A percentile compares a stretch with the other conserved stretches of the same genome.
Evolutionary conservation across 2,888 invertebrate genomes (phyloP).

Genomic region (Caenorhabditis becei): DNA sequence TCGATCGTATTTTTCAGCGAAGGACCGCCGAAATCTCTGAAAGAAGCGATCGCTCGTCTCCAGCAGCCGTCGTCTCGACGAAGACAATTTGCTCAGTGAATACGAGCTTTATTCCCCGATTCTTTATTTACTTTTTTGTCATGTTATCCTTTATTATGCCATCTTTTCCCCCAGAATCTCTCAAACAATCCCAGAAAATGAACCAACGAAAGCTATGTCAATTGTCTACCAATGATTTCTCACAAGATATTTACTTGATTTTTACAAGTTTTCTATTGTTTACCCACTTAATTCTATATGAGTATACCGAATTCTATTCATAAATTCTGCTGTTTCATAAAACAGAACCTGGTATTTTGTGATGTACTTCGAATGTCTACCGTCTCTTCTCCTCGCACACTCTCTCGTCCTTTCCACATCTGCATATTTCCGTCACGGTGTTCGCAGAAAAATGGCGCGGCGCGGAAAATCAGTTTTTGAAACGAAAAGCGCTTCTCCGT

Average conservation of each 20-base stretch:
- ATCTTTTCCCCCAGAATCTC: too few relatives aligned
- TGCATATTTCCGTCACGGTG: slow-evolving; percentile 6
- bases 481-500: neutral
- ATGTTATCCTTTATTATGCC: neutral
- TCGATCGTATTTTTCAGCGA: neutral
- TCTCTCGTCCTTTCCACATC: neutral
- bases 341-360: too few relatives aligned
- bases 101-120: neutral
- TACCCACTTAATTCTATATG: too few relatives aligned
- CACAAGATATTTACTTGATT: too few relatives aligned
- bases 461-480: neutral
- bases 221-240: too few relatives aligned
- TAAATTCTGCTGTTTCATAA: too few relatives aligned
- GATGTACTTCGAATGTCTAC: too few relatives aligned
- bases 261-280: too few relatives aligned
- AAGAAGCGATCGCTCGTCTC: slow-evolving; percentile 15
- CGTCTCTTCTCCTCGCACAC: neutral
- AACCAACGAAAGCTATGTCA: too few relatives aligned
- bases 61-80: neutral
- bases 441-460: neutral
- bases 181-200: too few relatives aligned
- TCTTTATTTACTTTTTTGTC: neutral
- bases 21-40: slow-evolving; percentile 3
- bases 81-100: slow-evolving; percentile 8
- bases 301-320: too few relatives aligned